phyloP scores from a whole-genome alignment of 2,113 vertebrate genomes.

The Drymodes brunneopygia region DNA sequence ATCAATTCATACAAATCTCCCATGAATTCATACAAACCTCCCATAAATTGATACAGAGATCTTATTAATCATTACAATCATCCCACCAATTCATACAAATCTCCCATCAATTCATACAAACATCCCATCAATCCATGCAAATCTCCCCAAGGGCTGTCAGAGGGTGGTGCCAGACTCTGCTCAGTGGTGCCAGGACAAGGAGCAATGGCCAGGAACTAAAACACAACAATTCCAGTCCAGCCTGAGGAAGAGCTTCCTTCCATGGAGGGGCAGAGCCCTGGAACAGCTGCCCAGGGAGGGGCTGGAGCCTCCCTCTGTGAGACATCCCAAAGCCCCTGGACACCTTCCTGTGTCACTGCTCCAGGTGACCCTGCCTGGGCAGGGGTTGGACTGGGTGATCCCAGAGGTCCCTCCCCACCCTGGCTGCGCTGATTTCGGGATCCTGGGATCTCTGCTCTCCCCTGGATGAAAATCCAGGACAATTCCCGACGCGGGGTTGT shows the following conservation, averaged over 20 bases:
- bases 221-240: background rate
- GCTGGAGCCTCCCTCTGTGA: background rate
- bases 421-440: rapidly evolving
- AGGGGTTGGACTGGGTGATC: rapidly evolving
- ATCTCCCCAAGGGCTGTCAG: background rate
- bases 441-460: background rate
- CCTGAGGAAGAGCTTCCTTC: background rate
- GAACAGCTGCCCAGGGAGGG: background rate
- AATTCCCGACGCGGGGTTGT: rapidly evolving
- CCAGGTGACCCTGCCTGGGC: background rate
- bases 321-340: background rate
- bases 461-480: rapidly evolving
- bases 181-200: background rate
- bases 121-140: background rate
- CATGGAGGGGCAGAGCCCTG: background rate
- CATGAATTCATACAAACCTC: background rate
- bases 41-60: background rate
- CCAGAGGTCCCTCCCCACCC: background rate
- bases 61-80: background rate
- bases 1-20: too few species aligned
- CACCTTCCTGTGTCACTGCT: background rate
- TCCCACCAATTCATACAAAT: background rate
- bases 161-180: background rate
- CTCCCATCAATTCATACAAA: too few species aligned
- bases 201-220: background rate